Evolutionary conservation across 2,888 invertebrate genomes (phyloP).

Genomic region (Unio delphinus): DNA sequence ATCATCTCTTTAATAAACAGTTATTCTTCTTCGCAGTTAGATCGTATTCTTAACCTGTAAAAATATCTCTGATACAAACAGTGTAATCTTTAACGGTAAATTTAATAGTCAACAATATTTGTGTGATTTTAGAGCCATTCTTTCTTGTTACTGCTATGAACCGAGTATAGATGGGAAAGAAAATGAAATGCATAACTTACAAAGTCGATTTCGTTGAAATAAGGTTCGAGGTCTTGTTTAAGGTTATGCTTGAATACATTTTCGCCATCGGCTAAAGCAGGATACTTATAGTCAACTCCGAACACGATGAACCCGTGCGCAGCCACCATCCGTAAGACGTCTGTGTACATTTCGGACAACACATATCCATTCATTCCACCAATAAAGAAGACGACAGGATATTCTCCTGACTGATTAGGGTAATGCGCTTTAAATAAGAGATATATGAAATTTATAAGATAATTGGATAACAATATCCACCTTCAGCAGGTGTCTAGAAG

Average conservation of each 20-base stretch:
- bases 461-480: too few relatives aligned
- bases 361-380: slow-evolving; percentile 35
- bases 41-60: too few relatives aligned
- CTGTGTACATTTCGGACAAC: slow-evolving; percentile 38
- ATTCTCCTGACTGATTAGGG: slow-evolving; percentile 7
- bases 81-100: too few relatives aligned
- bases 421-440: too few relatives aligned
- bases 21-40: too few relatives aligned
- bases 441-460: too few relatives aligned
- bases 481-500: too few relatives aligned
- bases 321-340: slow-evolving; percentile 30
- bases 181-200: not conserved
- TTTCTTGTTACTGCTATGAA: not conserved
- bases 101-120: too few relatives aligned
- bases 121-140: not conserved
- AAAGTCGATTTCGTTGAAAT: slow-evolving; percentile 4
- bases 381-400: slow-evolving; percentile 35
- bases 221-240: slow-evolving; percentile 1
- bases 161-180: not conserved
- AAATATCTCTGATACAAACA: too few relatives aligned
- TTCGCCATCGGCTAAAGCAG: slow-evolving; percentile 3
- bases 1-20: too few relatives aligned
- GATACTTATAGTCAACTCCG: slow-evolving; percentile 41
- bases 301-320: slow-evolving; percentile 50
- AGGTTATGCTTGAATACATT: not conserved